Base-by-base conservation (phyloP, 1,140 invertebrate genomes). In the Dreissena rostriformis region DNA sequence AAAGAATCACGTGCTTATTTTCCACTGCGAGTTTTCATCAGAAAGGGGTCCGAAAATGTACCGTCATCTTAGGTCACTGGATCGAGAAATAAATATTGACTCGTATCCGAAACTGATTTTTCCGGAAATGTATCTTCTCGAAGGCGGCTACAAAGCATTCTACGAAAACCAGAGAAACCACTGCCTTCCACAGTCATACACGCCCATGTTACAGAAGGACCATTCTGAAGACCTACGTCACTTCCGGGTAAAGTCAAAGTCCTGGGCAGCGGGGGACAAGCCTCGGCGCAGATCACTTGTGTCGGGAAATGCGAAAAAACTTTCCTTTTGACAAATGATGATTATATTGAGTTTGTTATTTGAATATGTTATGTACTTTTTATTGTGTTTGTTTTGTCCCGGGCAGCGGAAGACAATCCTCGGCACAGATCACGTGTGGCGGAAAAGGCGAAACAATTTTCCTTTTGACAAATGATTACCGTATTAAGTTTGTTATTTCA, bases 91-190 rank as follows among this genome's bases (percentile, higher is more conserved):
- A 10, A 98, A 99, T 91, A 95, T 95, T 57, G 96, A 96, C 55
- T 94, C 95, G 66, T 99, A 99, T 93, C 99, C 99, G 0, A 94
- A 95, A 0, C 94, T 99, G 0, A 95, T 96, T 89, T 99, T 98
- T 94, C 98, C 98, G 0, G 98, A 99, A 93, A 94, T 99, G 7
- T 99, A 99, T 92, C 93, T 99, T 0, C 94, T 99, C 6, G 96
- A 98, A 90, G 97, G 97, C 0, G 99, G 99, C 8, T 99, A 99
- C 94, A 96, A 97, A 88, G 95, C 95, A 49, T 99, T 99, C 93
- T 99, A 95, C 91, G 94, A 95, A 78, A 93, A 94, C 0, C 95
- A 96, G 39, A 39, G 39, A 2, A 39, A 95, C 0, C 93, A 97
- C 22, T 99, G 98, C 93, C 94, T 95, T 49, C 97, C 97, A 0